Conservation (phyloP, 2,797 vertebrate species). For the Rachycentron canadum region DNA sequence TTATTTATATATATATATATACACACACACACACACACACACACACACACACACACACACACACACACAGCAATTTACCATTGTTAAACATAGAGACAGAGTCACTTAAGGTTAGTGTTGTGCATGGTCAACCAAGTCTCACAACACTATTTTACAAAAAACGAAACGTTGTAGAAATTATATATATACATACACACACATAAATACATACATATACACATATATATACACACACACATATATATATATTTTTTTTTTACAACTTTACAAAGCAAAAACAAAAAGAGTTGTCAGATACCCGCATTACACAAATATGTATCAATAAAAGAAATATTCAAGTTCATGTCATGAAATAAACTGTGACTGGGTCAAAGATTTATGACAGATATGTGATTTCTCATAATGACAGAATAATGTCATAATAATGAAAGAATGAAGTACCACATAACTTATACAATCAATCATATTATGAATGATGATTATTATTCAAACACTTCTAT, state of each 20-base stretch:
- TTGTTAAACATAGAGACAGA: constrained; percentile 1
- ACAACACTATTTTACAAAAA: constrained; percentile 14
- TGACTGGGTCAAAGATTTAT: not conserved
- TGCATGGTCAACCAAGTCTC: not conserved
- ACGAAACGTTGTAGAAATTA: constrained; percentile 14
- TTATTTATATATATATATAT: too few relatives aligned
- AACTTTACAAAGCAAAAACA: constrained; percentile 27
- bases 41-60: too few relatives aligned
- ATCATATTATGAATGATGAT: constrained; percentile 25
- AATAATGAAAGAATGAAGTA: constrained; percentile 34
- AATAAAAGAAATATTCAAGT: not conserved
- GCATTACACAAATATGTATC: constrained; percentile 22
- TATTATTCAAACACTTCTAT: constrained; percentile 5
- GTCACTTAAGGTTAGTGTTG: constrained; percentile 23
- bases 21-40: too few relatives aligned
- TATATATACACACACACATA: too few relatives aligned
- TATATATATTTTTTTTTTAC: constrained; percentile 16
- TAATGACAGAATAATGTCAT: too few relatives aligned
- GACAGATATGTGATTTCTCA: constrained; percentile 22
- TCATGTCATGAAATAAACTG: not conserved
- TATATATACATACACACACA: too few relatives aligned
- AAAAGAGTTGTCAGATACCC: not conserved
- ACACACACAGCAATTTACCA: not conserved
- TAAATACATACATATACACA: too few relatives aligned
- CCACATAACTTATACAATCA: constrained; percentile 31